These are phyloP conservation scores for Drosophila pseudoobscura DNA, from an alignment of 1,140 invertebrate species.

Conservation along the genomic window DNA sequence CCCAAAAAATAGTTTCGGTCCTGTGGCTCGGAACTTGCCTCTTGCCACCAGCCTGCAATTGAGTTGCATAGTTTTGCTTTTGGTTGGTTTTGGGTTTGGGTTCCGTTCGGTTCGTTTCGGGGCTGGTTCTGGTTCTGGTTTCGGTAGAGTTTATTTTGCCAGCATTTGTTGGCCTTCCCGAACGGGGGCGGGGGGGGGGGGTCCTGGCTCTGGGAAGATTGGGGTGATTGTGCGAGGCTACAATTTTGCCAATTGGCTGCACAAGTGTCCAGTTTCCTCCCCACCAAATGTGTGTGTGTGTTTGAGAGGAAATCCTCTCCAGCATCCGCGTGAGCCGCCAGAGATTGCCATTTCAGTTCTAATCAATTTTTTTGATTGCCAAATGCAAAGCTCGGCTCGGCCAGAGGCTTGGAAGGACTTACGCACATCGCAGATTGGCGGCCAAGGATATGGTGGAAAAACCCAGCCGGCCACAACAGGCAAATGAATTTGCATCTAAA, in stretches of 20 bases:
- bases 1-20: conserved; percentile 63
- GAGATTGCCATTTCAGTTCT: conserved; percentile 59
- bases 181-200: neutral
- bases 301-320: conserved; percentile 47
- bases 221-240: conserved; percentile 10
- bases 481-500: conserved; percentile 20
- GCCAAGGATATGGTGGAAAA: conserved; percentile 21
- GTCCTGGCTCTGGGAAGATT: conserved; percentile 5
- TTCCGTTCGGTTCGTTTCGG: conserved; percentile 7
- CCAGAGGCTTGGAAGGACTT: conserved; percentile 21
- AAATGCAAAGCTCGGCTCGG: conserved; percentile 50
- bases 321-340: conserved; percentile 42
- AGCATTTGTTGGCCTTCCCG: conserved; percentile 15
- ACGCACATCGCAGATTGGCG: conserved; percentile 19
- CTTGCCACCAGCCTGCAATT: conserved; percentile 28
- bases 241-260: conserved; percentile 74
- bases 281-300: conserved; percentile 3
- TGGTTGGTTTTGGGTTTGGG: conserved; percentile 50
- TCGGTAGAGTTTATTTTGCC: conserved; percentile 57
- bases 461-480: conserved; percentile 46
- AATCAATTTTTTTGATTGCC: conserved; percentile 74
- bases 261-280: conserved; percentile 40
- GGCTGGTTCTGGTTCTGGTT: too few species aligned
- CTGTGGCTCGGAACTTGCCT: conserved; percentile 1
- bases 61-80: conserved; percentile 63